Conservation (phyloP, 2,888 invertebrate genomes). For the Eumerus sabulonum region DNA sequence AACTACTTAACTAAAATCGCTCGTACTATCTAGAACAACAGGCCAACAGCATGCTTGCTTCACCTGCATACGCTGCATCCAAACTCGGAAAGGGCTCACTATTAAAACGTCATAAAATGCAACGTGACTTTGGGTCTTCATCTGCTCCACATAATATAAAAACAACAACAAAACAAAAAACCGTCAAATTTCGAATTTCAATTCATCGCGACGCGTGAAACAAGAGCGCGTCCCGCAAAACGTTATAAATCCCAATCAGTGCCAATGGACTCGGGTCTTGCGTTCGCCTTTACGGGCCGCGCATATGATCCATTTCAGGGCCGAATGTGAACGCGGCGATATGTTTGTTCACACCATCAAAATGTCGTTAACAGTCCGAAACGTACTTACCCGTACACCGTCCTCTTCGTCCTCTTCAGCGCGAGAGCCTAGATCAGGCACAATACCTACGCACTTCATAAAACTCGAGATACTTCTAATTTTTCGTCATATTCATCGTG, state of each 20-base stretch:
- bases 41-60: conserved; percentile 28
- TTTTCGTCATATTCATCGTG: conserved; percentile 65
- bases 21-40: conserved; percentile 41
- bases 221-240: conserved; percentile 64
- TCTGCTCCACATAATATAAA: conserved; percentile 61
- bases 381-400: conserved; percentile 34
- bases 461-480: conserved; percentile 67
- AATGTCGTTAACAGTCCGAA: conserved; percentile 66
- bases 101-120: conserved; percentile 65
- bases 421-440: conserved; percentile 19
- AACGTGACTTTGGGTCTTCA: conserved; percentile 56
- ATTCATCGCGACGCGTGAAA: conserved; percentile 42
- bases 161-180: conserved; percentile 39
- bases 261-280: conserved; percentile 34
- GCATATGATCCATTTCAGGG: conserved; percentile 48
- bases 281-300: conserved; percentile 19
- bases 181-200: conserved; percentile 61
- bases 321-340: conserved; percentile 67
- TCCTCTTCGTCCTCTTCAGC: too few species aligned
- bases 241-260: conserved; percentile 66
- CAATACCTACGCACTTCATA: conserved; percentile 63
- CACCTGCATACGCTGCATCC: neutral
- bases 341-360: conserved; percentile 68
- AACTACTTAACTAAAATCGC: conserved; percentile 36
- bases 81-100: conserved; percentile 52